Conservation (phyloP, 1,140 invertebrate genomes). For the Lepidurus couesii region DNA sequence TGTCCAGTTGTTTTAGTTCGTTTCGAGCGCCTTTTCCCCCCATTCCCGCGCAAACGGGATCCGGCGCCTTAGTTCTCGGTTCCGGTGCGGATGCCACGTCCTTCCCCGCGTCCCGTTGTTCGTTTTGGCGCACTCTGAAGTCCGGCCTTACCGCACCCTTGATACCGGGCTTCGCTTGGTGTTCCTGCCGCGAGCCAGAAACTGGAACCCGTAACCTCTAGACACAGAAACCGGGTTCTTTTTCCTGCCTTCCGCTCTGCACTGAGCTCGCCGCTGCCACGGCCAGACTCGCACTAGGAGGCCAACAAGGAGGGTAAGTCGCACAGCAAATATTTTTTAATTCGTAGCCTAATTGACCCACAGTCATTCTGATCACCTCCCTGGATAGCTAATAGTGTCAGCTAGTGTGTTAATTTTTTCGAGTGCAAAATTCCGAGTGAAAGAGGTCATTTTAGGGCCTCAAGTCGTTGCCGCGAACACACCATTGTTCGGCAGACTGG, state of each 20-base stretch:
- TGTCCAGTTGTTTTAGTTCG: background rate
- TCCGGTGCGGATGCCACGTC: slow-evolving; percentile 20
- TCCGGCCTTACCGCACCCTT: slow-evolving; percentile 17
- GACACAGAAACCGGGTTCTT: slow-evolving; percentile 17
- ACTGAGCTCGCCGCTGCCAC: background rate
- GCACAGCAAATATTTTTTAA: background rate
- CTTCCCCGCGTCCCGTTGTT: slow-evolving; percentile 18
- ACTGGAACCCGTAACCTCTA: slow-evolving; percentile 21
- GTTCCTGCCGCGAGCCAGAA: slow-evolving; percentile 16
- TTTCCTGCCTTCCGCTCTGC: background rate
- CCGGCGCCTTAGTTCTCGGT: slow-evolving; percentile 17
- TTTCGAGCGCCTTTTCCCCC: slow-evolving; percentile 10
- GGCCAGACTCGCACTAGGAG: slow-evolving; percentile 13
- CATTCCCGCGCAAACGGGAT: slow-evolving; percentile 10
- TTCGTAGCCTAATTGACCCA: background rate
- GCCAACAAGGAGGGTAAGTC: slow-evolving; percentile 17
- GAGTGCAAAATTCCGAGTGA: background rate
- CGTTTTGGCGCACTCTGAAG: slow-evolving; percentile 20
- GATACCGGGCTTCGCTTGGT: slow-evolving; percentile 9
- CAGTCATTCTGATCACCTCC: background rate
- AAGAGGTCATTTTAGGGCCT: background rate
- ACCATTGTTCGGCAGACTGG: slow-evolving; percentile 17
- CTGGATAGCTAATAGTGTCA: background rate
- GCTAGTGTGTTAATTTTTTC: slow-evolving; percentile 9
- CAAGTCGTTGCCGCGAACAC: background rate